Conservation (phyloP, 92 coral and sea anemone species). For the Desmophyllum pertusum region DNA sequence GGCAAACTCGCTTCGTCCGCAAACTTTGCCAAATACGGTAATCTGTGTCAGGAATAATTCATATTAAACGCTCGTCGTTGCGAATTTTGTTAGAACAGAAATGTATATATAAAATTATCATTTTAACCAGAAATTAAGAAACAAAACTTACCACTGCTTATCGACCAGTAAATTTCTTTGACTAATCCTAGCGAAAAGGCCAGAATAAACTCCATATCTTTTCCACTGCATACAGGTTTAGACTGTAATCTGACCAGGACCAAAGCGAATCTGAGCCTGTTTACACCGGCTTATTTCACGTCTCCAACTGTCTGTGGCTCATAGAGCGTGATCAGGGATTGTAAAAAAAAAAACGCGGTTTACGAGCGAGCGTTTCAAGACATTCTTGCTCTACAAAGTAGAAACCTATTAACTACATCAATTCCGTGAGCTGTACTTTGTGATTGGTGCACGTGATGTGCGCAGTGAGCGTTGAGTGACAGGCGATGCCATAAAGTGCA, state of each 20-base stretch:
- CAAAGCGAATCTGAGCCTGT: neutral
- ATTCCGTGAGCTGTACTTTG: neutral
- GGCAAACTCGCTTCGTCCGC: neutral
- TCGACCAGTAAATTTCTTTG: slow-evolving; percentile 37
- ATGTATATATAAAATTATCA: neutral
- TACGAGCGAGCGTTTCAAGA: neutral
- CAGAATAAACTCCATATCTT: slow-evolving; percentile 57
- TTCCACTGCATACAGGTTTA: neutral
- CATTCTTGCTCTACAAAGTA: neutral
- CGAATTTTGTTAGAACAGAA: neutral
- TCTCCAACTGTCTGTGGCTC: neutral
- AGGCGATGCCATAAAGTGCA: neutral
- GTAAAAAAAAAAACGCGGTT: too few species aligned
- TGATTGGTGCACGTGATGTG: neutral
- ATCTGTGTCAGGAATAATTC: neutral
- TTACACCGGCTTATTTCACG: neutral
- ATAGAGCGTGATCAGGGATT: too few species aligned
- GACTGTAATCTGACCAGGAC: neutral
- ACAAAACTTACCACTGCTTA: slow-evolving; percentile 23
- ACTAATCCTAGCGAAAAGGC: slow-evolving; percentile 60
- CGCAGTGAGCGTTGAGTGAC: neutral
- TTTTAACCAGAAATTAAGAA: neutral
- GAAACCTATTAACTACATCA: neutral
- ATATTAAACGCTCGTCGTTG: neutral
- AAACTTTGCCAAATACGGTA: neutral